Evolutionary conservation across 2,888 invertebrate genomes (phyloP).

Genomic region (Leistus spinibarbis): DNA sequence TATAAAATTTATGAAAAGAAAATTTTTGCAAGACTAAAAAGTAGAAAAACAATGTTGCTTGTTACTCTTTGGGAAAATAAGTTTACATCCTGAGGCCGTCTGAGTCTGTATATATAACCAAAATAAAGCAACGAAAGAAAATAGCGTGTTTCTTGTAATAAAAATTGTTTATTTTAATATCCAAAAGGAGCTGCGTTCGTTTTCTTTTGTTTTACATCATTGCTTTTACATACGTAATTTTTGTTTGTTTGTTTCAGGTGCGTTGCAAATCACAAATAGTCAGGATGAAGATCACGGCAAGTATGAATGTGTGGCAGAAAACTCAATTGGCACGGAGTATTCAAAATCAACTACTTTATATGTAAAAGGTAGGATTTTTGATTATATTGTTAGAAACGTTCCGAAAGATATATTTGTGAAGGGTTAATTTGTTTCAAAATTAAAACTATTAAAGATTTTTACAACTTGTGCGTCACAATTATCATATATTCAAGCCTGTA

Average conservation of each 20-base stretch:
- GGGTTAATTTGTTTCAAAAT: too few species aligned
- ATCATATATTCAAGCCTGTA: too few species aligned
- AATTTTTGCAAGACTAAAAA: constrained; percentile 43
- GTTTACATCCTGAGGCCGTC: constrained; percentile 9
- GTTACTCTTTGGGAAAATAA: constrained; percentile 8
- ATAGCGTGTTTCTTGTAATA: not conserved
- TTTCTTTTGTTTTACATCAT: constrained; percentile 15
- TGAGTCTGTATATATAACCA: not conserved
- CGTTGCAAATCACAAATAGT: constrained; percentile 87
- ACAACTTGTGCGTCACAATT: too few species aligned
- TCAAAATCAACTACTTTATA: constrained; percentile 89
- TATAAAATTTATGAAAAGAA: constrained; percentile 52
- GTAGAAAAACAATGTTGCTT: constrained; percentile 20
- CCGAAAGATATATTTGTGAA: constrained; percentile 27
- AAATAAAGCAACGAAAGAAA: not conserved
- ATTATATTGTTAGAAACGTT: not conserved
- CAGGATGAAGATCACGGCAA: constrained; percentile 92
- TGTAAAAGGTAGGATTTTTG: constrained; percentile 78
- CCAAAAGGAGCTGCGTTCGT: not conserved
- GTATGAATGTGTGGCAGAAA: constrained; percentile 96
- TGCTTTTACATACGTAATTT: not conserved
- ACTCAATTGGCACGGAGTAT: constrained; percentile 90
- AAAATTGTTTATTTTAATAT: too few species aligned
- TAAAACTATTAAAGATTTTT: too few species aligned
- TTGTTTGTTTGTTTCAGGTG: constrained; percentile 64